phyloP scores from a whole-genome alignment of 2,113 vertebrate species.

The Orycteropus afer region DNA sequence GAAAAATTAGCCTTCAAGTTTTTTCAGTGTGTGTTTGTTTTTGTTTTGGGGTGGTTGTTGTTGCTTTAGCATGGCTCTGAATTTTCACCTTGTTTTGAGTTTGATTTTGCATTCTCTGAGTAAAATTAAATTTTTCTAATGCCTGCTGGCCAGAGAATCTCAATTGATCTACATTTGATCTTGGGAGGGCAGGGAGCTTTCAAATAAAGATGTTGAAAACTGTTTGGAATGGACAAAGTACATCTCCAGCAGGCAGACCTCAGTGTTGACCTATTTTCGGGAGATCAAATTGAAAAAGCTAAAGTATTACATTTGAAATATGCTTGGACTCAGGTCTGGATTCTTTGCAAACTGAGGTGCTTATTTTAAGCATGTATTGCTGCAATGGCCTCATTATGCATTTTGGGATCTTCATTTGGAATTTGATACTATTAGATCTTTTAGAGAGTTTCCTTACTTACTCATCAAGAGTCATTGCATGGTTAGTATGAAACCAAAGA shows the following conservation, averaged over 20 bases:
- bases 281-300: neutral
- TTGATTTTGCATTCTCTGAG: neutral
- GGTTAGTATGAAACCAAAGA: neutral
- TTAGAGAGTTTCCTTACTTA: neutral
- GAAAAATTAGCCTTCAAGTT: neutral
- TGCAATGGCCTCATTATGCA: neutral
- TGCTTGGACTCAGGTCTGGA: neutral
- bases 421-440: neutral
- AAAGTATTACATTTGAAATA: neutral
- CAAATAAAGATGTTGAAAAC: neutral
- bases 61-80: neutral
- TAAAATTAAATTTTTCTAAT: neutral
- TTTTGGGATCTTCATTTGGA: neutral
- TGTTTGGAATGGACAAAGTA: neutral
- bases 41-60: neutral
- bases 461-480: neutral
- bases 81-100: neutral
- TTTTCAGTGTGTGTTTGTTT: neutral
- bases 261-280: slow-evolving; percentile 28
- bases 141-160: neutral
- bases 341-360: neutral
- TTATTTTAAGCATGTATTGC: neutral
- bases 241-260: neutral
- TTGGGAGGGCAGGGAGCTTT: neutral
- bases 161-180: neutral